Evolutionary conservation across 2,797 vertebrate species (phyloP).

Genomic region (Pseudocheirus occidentalis): DNA sequence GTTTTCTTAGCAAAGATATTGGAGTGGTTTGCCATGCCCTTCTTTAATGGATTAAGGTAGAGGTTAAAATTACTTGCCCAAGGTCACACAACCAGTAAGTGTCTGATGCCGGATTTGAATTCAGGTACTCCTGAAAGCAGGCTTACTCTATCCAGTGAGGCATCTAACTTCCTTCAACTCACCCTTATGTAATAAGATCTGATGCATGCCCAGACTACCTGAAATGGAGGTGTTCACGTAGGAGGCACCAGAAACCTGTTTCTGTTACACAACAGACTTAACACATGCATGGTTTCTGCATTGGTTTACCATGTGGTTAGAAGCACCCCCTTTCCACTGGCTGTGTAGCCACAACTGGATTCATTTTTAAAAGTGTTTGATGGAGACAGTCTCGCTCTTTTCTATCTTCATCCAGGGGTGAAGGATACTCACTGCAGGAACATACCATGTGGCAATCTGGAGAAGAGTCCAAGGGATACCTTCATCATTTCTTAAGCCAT

Average conservation of each 20-base stretch:
- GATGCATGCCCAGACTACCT: background rate
- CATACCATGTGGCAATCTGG: background rate
- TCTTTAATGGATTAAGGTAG: background rate
- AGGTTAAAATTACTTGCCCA: background rate
- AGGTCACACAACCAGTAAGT: background rate
- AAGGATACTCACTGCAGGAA: background rate
- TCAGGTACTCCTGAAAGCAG: background rate
- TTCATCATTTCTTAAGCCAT: background rate
- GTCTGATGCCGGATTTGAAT: background rate
- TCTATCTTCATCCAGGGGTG: background rate
- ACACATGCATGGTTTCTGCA: background rate
- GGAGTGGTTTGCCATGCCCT: background rate
- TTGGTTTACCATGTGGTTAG: background rate
- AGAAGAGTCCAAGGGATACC: too few species aligned
- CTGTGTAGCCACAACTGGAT: background rate
- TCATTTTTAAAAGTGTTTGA: background rate
- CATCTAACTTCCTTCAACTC: background rate
- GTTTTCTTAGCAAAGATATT: background rate
- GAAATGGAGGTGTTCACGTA: background rate
- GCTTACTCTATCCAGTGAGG: background rate
- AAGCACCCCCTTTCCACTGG: background rate
- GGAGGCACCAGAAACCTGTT: background rate
- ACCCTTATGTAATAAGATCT: background rate
- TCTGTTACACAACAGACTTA: background rate
- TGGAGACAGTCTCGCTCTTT: background rate